Percentiles rank a stretch among this genome's conserved stretches.
Evolutionary conservation across 1,140 invertebrate species (phyloP).

Genomic region (Dreissena polymorpha): DNA sequence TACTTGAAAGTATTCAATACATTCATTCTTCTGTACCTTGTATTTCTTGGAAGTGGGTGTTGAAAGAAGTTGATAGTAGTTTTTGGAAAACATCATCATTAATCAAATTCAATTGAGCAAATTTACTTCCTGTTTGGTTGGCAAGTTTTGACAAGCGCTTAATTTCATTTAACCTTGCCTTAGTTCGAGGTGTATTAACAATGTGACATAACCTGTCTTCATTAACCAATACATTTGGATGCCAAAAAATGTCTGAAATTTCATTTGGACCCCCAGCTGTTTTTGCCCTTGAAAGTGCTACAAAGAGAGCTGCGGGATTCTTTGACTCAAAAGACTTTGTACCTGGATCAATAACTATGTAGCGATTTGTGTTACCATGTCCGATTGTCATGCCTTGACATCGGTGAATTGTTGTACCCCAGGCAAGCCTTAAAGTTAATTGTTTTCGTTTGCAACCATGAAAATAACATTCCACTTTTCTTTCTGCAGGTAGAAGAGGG

Average conservation of each 20-base stretch:
- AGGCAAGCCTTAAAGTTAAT: constrained; percentile 56
- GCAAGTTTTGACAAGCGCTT: neutral
- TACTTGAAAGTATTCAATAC: too few relatives aligned
- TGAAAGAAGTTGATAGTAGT: too few relatives aligned
- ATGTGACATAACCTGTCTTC: constrained; percentile 49
- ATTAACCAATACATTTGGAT: constrained; percentile 58
- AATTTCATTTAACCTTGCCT: constrained; percentile 12
- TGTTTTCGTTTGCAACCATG: constrained; percentile 53
- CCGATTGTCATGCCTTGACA: constrained; percentile 66
- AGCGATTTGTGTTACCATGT: constrained; percentile 28
- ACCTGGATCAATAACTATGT: constrained; percentile 60
- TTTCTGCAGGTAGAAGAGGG: constrained; percentile 47
- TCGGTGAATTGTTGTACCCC: constrained; percentile 58
- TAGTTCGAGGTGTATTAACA: constrained; percentile 5
- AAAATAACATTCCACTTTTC: constrained; percentile 49
- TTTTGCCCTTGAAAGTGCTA: constrained; percentile 60
- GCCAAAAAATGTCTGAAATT: constrained; percentile 60
- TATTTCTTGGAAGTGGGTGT: too few relatives aligned
- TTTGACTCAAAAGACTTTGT: constrained; percentile 49
- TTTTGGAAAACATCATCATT: too few relatives aligned
- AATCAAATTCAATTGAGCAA: too few relatives aligned
- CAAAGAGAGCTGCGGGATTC: constrained; percentile 63
- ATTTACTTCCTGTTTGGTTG: neutral
- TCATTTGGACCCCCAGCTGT: constrained; percentile 40
- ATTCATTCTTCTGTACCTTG: too few relatives aligned